Conservation (phyloP, 1,140 invertebrate genomes). For the Aplysia californica region DNA sequence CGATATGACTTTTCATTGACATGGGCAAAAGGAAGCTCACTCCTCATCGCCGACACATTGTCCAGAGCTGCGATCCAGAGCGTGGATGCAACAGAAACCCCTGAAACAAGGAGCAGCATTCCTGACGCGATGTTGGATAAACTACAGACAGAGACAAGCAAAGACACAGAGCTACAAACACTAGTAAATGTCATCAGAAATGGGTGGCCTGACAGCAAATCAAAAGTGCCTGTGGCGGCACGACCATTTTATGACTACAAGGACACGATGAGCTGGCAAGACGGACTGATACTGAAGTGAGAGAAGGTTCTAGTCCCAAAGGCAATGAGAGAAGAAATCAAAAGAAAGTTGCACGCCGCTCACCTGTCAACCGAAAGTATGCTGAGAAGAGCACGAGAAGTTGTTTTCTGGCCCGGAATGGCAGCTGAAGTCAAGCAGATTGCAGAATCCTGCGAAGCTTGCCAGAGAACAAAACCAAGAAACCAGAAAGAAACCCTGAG, state of each 20-base stretch:
- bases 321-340: neutral
- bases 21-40: no score
- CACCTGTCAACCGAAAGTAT: neutral
- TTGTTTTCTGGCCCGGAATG: neutral
- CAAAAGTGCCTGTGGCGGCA: neutral
- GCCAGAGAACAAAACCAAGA: neutral
- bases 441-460: neutral
- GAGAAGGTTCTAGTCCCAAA: neutral
- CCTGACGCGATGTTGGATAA: neutral
- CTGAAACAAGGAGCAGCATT: neutral
- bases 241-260: neutral
- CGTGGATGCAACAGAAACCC: neutral
- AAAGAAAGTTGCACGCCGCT: neutral
- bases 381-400: neutral
- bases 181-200: neutral
- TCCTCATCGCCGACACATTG: no score
- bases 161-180: neutral
- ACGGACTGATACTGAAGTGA: neutral
- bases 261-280: neutral
- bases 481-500: neutral
- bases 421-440: neutral
- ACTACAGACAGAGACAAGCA: neutral
- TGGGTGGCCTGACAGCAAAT: neutral
- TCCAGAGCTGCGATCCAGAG: neutral
- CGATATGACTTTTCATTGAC: no score